phyloP scores from a whole-genome alignment of 2,797 vertebrate genomes.

The Hydrolagus colliei region DNA sequence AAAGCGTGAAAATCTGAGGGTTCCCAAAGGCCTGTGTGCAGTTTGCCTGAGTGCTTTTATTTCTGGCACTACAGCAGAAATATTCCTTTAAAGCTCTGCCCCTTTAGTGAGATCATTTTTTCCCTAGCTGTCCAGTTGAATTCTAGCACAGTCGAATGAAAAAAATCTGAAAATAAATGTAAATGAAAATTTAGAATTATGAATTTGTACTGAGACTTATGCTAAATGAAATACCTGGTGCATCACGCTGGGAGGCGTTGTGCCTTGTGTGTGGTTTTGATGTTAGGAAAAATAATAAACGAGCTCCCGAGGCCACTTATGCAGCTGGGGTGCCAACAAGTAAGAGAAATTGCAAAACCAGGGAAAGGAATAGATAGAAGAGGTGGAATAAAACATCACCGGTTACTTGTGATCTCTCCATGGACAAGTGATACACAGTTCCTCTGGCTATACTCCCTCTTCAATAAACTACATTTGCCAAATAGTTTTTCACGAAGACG shows the following conservation, averaged over 20 bases:
- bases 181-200: constrained; percentile 25
- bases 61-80: neutral
- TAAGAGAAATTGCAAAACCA: neutral
- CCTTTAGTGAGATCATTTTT: neutral
- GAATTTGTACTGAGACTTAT: neutral
- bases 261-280: neutral
- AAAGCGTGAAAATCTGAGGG: neutral
- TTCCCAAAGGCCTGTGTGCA: neutral
- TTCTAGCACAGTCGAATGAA: neutral
- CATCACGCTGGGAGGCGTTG: neutral
- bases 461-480: no score
- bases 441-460: no score
- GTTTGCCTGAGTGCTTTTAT: neutral
- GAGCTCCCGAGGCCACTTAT: neutral
- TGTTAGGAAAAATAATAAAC: neutral
- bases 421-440: no score
- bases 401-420: no score
- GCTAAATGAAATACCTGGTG: neutral
- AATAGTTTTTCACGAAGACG: no score
- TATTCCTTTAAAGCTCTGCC: constrained; percentile 8
- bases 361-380: neutral
- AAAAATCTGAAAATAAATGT: neutral
- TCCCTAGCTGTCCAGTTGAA: neutral
- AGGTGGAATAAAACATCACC: neutral
- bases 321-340: neutral